phyloP scores from a whole-genome alignment of 2,113 vertebrate genomes.

The Numenius arquata region DNA sequence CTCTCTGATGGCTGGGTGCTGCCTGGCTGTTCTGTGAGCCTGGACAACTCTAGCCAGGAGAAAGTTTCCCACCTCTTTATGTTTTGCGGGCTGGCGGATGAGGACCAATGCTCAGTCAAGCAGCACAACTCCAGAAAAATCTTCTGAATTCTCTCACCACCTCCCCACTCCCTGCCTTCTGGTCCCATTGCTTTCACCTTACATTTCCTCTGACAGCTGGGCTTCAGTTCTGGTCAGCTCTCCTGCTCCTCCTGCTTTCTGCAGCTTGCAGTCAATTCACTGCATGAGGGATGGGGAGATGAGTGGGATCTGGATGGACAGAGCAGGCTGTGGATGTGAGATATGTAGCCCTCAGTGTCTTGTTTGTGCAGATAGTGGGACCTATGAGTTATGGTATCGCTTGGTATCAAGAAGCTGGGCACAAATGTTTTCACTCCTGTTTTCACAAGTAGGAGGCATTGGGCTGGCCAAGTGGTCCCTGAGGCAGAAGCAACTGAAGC shows the following conservation, averaged over 20 bases:
- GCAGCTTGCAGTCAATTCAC: not conserved
- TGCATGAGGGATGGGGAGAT: not conserved
- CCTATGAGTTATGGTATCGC: accelerated
- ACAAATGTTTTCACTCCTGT: not conserved
- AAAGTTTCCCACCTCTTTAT: not conserved
- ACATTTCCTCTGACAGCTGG: not conserved
- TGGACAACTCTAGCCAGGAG: not conserved
- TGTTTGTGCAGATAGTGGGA: not conserved
- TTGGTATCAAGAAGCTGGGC: not conserved
- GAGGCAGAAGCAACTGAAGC: not conserved
- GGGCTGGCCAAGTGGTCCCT: not conserved
- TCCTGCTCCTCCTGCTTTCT: not conserved
- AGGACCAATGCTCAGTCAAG: not conserved
- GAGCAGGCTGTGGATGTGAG: not conserved
- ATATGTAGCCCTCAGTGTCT: not conserved
- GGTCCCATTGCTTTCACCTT: not conserved
- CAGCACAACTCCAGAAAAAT: not conserved
- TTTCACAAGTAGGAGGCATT: accelerated
- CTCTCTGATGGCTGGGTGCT: not conserved
- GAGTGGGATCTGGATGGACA: not conserved
- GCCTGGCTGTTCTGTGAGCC: not conserved
- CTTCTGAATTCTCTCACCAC: not conserved
- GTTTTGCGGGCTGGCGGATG: not conserved
- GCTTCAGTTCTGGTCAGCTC: not conserved
- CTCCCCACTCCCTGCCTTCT: not conserved